A percentile compares a stretch with the other conserved stretches of the same genome.
Conservation (phyloP, 2,797 vertebrate genomes). For the Microchirus variegatus region DNA sequence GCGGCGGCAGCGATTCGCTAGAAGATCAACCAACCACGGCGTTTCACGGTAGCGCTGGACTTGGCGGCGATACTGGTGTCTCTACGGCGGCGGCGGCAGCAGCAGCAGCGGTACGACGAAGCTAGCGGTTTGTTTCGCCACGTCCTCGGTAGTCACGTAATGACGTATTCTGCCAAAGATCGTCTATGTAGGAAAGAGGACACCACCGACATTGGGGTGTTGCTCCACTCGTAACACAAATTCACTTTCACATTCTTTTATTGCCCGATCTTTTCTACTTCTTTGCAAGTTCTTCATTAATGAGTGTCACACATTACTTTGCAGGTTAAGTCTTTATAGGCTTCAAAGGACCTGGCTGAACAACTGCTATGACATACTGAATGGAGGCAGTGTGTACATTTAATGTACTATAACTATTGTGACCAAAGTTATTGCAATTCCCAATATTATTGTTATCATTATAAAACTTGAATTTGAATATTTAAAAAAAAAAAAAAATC, state of each 20-base stretch:
- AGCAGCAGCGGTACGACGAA: not conserved
- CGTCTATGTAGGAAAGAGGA: constrained; percentile 19
- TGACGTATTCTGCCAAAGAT: constrained; percentile 39
- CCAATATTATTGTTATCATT: too few species aligned
- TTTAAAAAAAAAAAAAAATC: too few species aligned
- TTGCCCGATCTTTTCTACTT: fast-evolving
- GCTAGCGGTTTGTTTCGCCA: constrained; percentile 48
- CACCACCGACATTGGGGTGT: not conserved
- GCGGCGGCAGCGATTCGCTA: not conserved
- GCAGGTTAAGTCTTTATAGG: too few species aligned
- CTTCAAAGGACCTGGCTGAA: too few species aligned
- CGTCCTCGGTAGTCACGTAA: constrained; percentile 51
- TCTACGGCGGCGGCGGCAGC: constrained; percentile 1
- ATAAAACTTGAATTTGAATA: too few species aligned
- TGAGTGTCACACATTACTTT: too few species aligned
- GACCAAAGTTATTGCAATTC: too few species aligned
- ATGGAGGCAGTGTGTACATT: too few species aligned
- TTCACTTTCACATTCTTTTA: not conserved
- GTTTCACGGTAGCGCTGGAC: not conserved
- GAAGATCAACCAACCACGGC: not conserved
- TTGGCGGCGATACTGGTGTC: constrained; percentile 25
- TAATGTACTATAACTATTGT: too few species aligned
- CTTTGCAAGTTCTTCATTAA: too few species aligned
- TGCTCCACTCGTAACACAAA: not conserved
- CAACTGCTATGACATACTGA: too few species aligned